Conservation (phyloP, 2,888 invertebrate genomes). For the Caenorhabditis sp. region DNA sequence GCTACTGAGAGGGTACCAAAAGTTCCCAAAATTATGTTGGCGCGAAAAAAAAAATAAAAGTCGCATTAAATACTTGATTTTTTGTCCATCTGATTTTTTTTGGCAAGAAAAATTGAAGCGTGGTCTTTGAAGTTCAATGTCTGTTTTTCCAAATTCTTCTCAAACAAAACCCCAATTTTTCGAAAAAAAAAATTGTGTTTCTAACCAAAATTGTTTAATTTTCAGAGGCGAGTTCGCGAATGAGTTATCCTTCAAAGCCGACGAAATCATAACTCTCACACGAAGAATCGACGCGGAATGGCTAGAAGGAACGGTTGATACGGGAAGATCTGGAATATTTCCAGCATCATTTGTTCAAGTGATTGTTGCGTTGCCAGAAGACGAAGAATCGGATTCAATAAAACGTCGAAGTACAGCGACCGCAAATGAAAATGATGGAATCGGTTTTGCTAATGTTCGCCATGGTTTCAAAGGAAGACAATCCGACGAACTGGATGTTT, state of each 20-base stretch:
- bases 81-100: no score
- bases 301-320: slow-evolving; percentile 50
- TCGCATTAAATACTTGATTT: no score
- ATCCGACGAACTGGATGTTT: slow-evolving; percentile 56
- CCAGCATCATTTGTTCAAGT: slow-evolving; percentile 47
- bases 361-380: slow-evolving; percentile 40
- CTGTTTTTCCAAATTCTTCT: no score
- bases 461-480: slow-evolving; percentile 59
- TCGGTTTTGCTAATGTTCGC: slow-evolving; percentile 60
- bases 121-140: no score
- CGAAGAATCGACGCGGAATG: slow-evolving; percentile 56
- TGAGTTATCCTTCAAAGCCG: slow-evolving; percentile 59
- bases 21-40: no score
- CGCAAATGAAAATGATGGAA: slow-evolving; percentile 23
- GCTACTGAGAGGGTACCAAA: no score
- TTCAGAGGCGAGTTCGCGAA: slow-evolving; percentile 57
- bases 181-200: neutral
- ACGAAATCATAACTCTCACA: slow-evolving; percentile 53
- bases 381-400: slow-evolving; percentile 11
- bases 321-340: slow-evolving; percentile 43
- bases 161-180: no score
- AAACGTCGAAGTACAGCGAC: slow-evolving; percentile 15
- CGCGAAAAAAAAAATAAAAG: no score
- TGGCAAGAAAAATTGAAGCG: no score
- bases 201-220: neutral